Conservation (phyloP, 2,113 vertebrate genomes). For the Axis porcinus region DNA sequence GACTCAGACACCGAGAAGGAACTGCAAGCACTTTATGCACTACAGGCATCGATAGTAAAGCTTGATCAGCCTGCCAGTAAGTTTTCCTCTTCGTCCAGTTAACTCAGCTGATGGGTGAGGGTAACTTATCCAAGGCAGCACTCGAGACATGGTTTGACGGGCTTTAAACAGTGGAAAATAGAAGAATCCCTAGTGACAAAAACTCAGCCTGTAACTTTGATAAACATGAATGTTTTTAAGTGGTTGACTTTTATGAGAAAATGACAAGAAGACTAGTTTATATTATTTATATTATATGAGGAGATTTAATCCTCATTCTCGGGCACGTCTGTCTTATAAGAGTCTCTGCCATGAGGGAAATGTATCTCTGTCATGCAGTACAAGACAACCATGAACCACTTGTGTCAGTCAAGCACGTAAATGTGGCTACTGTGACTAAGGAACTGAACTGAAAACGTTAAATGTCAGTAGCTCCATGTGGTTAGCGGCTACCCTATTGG, state of each 20-base stretch:
- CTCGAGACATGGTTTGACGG: not conserved
- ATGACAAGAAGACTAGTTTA: not conserved
- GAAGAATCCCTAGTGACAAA: not conserved
- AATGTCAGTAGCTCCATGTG: not conserved
- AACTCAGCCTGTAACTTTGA: not conserved
- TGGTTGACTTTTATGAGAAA: not conserved
- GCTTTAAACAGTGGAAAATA: not conserved
- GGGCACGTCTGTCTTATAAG: not conserved
- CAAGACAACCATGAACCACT: not conserved
- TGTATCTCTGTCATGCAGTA: not conserved
- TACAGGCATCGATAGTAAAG: conserved; percentile 97
- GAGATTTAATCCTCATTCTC: not conserved
- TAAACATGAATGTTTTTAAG: not conserved
- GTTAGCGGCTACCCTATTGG: not conserved
- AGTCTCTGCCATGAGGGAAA: not conserved
- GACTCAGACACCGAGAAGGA: conserved; percentile 98
- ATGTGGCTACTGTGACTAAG: not conserved
- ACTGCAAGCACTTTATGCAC: conserved; percentile 99
- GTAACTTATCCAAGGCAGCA: not conserved
- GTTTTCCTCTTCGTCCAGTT: conserved; percentile 66
- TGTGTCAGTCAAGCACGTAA: not conserved
- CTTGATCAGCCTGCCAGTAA: conserved; percentile 99
- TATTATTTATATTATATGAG: not conserved
- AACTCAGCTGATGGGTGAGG: not conserved
- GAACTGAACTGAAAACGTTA: not conserved